Percentiles rank a stretch among this genome's conserved stretches.
These are phyloP conservation scores for Tetragonisca angustula DNA, from an alignment of 2,888 invertebrate genomes.

Conservation along the genomic window DNA sequence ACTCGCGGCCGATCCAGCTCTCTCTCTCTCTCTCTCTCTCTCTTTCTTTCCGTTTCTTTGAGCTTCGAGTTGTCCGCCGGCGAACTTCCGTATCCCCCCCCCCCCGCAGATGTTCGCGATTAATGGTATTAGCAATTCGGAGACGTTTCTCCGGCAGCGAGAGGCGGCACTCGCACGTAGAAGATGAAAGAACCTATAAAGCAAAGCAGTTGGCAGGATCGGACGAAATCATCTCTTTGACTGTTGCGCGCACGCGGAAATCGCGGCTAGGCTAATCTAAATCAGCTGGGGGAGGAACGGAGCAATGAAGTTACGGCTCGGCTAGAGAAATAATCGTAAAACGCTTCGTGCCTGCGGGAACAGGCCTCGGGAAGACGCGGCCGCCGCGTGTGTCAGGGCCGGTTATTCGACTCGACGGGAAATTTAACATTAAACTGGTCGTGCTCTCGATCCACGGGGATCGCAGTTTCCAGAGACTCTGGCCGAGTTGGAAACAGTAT, in stretches of 20 bases:
- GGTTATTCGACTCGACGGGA: not conserved
- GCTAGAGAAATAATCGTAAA: conserved; percentile 49
- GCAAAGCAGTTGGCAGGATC: not conserved
- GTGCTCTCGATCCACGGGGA: not conserved
- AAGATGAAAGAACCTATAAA: not conserved
- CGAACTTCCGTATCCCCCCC: too few species aligned
- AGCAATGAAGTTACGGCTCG: conserved; percentile 44
- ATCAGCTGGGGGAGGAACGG: conserved; percentile 30
- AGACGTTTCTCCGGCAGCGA: too few species aligned
- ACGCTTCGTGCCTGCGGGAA: conserved; percentile 35
- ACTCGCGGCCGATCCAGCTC: too few species aligned
- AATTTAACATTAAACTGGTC: not conserved
- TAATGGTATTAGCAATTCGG: too few species aligned
- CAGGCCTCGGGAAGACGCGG: conserved; percentile 26
- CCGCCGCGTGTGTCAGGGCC: conserved; percentile 34
- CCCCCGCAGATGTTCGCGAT: too few species aligned
- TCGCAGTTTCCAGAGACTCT: not conserved
- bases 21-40: too few species aligned
- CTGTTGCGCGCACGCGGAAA: conserved; percentile 18
- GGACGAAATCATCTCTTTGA: conserved; percentile 24
- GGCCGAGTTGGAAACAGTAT: not conserved
- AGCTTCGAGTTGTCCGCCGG: too few species aligned
- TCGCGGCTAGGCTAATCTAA: conserved; percentile 10
- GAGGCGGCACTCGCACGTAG: too few species aligned
- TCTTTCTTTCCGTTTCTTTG: too few species aligned